Conservation (phyloP, 2,113 vertebrate genomes). For the Percina caprodes region DNA sequence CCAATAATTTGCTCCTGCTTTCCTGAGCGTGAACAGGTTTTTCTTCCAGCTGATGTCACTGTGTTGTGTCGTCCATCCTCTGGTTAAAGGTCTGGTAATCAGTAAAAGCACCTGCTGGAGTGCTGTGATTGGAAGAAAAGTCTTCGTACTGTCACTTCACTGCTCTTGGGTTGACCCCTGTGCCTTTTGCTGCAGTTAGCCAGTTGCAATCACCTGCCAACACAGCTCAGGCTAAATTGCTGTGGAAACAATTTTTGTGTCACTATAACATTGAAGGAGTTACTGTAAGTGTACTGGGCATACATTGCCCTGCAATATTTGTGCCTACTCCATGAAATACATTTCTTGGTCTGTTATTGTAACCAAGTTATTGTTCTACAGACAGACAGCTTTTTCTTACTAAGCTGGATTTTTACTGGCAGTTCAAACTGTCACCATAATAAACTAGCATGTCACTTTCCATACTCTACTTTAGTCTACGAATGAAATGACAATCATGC, state of each 20-base stretch:
- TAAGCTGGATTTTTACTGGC: background rate
- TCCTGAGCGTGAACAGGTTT: constrained; percentile 13
- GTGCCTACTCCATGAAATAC: constrained; percentile 1
- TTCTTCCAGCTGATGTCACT: constrained; percentile 33
- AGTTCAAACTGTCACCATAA: background rate
- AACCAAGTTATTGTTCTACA: constrained; percentile 1
- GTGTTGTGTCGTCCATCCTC: constrained; percentile 13
- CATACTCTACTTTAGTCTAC: background rate
- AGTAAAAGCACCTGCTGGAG: constrained; percentile 48
- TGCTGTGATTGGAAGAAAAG: constrained; percentile 49
- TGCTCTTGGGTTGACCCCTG: constrained; percentile 28
- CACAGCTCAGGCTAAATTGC: constrained; percentile 10
- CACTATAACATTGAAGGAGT: constrained; percentile 20
- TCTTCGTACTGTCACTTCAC: constrained; percentile 30
- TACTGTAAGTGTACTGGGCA: background rate
- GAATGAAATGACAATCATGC: background rate
- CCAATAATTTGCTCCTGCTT: constrained; percentile 8
- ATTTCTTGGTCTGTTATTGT: background rate
- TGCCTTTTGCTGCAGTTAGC: constrained; percentile 22
- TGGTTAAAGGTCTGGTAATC: constrained; percentile 48
- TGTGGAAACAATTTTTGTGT: constrained; percentile 33
- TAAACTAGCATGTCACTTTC: background rate
- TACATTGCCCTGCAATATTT: background rate
- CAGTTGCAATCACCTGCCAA: constrained; percentile 34
- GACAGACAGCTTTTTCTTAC: background rate